Base-by-base conservation (phyloP, 1,140 invertebrate genomes). In the Lineus longissimus region DNA sequence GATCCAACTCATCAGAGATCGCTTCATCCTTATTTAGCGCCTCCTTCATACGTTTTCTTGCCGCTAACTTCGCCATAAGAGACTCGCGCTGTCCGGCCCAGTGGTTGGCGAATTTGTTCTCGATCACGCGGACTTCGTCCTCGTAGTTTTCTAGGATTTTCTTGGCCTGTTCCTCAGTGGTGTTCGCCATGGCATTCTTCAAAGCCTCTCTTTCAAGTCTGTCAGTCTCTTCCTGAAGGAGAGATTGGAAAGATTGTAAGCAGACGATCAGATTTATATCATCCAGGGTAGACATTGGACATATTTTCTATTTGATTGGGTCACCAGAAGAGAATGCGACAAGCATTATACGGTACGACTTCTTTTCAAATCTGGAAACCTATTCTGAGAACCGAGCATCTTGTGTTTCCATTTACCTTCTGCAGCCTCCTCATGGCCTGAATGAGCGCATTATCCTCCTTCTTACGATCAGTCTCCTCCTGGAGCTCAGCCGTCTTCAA, bases 1-100 rank as follows among this genome's bases (percentile, higher is more conserved):
- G 67, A 43, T 77, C 72, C 43, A 79, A 66, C 60, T 79, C 77
- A 29, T 69, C 68, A 41, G 68, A 65, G 17, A 79, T 73, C 7
- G 74, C 75, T 45, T 67, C 69, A 54, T 79, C 77, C 62, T 75
- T 76, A 11, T 65, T 68, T 25, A 75, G 61, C 59, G 78, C 76
- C 55, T 79, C 75, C 23, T 69, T 66, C 67, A 79, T 70, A n/a
- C 75, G 70, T 67, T 76, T 77, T 11, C 70, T 68, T 15, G 77
- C 76, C 9, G 75, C 74, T 36, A 79, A 61, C 62, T 77, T 78
- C 15, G 76, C 76, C 23, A 66, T 66, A 17, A 79, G 61, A 47
- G 72, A 72, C 63, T 79, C 77, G 17, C 67, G 59, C 61, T 75
- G 70, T 33, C 57, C 59, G 23, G 70, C 62, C 40, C 63, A 61